Conservation (phyloP, 2,797 vertebrate genomes). For the Nannoperca australis region DNA sequence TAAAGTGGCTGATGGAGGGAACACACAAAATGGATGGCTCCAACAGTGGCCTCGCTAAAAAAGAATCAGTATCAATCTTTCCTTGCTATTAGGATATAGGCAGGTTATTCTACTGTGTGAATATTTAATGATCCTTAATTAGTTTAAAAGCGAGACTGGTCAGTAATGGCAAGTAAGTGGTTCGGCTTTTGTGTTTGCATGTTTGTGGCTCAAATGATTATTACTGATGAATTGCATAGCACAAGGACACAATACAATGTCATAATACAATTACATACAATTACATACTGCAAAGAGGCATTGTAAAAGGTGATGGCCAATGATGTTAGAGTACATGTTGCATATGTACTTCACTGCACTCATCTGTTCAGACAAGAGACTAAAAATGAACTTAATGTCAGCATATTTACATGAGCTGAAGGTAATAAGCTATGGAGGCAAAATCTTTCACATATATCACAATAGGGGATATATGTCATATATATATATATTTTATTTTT, state of each 20-base stretch:
- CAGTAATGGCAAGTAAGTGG: conserved; percentile 45
- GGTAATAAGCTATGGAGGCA: background rate
- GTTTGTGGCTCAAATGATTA: conserved; percentile 25
- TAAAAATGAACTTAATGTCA: background rate
- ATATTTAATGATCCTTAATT: conserved; percentile 73
- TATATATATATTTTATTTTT: background rate
- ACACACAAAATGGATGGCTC: conserved; percentile 71
- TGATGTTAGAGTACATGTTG: background rate
- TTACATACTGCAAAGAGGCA: background rate
- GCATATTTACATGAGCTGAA: background rate
- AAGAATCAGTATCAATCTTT: conserved; percentile 57
- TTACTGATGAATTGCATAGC: background rate
- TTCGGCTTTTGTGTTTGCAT: conserved; percentile 36
- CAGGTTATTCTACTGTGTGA: conserved; percentile 68
- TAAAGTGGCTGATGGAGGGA: conserved; percentile 66
- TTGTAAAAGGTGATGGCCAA: background rate
- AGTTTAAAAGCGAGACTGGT: conserved; percentile 22
- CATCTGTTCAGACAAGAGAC: conserved; percentile 3
- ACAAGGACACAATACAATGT: background rate
- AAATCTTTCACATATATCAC: background rate
- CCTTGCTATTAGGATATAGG: conserved; percentile 52
- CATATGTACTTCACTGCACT: background rate
- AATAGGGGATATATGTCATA: background rate
- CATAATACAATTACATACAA: no score
- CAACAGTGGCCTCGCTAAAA: conserved; percentile 35